Conservation (phyloP, 2,888 invertebrate genomes). For the Agonum fuliginosum region DNA sequence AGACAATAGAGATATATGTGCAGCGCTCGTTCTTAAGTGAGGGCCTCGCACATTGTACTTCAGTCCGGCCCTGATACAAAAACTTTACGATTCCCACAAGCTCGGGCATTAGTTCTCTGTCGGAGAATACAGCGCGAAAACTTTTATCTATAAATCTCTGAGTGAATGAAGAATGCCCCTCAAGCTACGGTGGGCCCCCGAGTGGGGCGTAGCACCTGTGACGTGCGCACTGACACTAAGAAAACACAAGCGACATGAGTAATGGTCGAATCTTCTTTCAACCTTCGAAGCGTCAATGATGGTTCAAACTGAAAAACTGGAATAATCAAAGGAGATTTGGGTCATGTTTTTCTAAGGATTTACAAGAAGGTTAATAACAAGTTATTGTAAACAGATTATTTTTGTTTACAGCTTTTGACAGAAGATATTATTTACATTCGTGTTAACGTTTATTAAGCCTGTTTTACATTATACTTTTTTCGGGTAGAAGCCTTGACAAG, state of each 20-base stretch:
- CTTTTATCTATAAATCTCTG: constrained; percentile 50
- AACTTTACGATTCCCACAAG: constrained; percentile 50
- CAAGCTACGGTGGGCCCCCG: background rate
- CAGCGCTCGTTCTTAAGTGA: constrained; percentile 42
- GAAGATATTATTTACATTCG: too few relatives aligned
- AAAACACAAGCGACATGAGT: background rate
- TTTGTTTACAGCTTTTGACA: too few relatives aligned
- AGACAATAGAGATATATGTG: constrained; percentile 52
- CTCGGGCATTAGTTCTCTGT: constrained; percentile 48
- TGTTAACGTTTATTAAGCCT: too few relatives aligned
- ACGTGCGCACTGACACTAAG: constrained; percentile 11
- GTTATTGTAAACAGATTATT: too few relatives aligned
- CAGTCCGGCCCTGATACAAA: constrained; percentile 43
- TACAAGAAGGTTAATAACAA: too few relatives aligned
- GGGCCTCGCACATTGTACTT: constrained; percentile 38
- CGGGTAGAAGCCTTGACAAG: too few relatives aligned
- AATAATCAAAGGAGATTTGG: too few relatives aligned
- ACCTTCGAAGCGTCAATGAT: too few relatives aligned
- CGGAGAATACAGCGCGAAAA: constrained; percentile 49
- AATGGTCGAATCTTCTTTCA: background rate
- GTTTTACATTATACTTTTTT: too few relatives aligned
- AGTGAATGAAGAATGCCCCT: constrained; percentile 48
- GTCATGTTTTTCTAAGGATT: too few relatives aligned
- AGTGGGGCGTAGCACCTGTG: constrained; percentile 25
- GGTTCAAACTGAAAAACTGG: too few relatives aligned